Percentiles rank a stretch among this genome's conserved stretches.
Evolutionary conservation across 2,113 vertebrate species (phyloP).

Genomic region (Charadrius vociferus): DNA sequence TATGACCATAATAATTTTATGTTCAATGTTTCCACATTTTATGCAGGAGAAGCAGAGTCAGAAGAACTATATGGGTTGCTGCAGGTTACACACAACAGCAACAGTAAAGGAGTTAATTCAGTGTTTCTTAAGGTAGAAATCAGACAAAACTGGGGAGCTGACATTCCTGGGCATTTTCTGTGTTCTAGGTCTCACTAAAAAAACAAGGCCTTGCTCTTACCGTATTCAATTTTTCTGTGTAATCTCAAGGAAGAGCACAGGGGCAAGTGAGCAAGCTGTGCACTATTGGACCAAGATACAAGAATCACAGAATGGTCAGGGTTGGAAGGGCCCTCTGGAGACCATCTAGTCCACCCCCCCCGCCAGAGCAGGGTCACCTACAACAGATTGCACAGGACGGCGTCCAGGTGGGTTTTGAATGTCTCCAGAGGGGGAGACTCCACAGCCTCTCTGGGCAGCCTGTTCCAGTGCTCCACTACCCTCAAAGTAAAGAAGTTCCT

Average conservation of each 20-base stretch:
- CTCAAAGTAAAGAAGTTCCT: too few relatives aligned
- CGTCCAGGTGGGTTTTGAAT: too few relatives aligned
- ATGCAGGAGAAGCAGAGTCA: not conserved
- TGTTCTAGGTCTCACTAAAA: not conserved
- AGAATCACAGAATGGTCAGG: too few relatives aligned
- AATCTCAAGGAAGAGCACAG: not conserved
- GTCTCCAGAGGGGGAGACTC: too few relatives aligned
- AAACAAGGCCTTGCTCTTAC: not conserved
- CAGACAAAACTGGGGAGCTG: not conserved
- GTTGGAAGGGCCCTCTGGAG: too few relatives aligned
- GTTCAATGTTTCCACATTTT: not conserved
- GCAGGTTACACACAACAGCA: not conserved
- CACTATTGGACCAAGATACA: not conserved
- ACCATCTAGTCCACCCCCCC: too few relatives aligned
- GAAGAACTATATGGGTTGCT: not conserved
- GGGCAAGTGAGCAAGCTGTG: not conserved
- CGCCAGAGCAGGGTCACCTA: too few relatives aligned
- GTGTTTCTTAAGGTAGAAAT: not conserved
- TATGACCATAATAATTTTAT: not conserved
- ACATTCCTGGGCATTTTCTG: not conserved
- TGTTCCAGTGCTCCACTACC: too few relatives aligned
- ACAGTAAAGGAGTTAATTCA: not conserved
- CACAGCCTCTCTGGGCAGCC: too few relatives aligned
- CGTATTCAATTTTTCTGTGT: not conserved
- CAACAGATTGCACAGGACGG: too few relatives aligned